Evolutionary conservation across 2,113 vertebrate species (phyloP), one percentile per base, ranked within the genome.

Genomic region (Coryphaenoides rupestris): DNA sequence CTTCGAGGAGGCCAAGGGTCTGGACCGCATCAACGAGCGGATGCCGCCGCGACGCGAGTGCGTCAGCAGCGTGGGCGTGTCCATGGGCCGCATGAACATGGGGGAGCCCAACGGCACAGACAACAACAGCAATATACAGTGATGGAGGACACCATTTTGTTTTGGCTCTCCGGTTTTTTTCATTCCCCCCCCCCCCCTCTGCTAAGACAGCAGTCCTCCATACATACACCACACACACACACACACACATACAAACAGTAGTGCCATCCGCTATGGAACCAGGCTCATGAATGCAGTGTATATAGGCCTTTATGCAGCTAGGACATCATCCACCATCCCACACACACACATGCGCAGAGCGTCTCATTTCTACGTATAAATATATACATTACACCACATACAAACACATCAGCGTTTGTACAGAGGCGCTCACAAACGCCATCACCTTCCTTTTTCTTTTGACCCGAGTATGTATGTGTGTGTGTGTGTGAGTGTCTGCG

Each of bases 91-190:
- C 73, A 89, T 91, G 90, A 89, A 91, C 83, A 87, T 90, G 86
- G 84, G 86, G 5, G 90, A 92, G 74, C 86, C 91, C 80, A 92
- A 92, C n/a, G 91, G 91, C 59, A 91, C 91, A 24, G 91, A 92
- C 66, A 91, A 84, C 87, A 92, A 92, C 88, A 91, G 91, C 88
- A 92, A 92, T 88, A 89, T 91, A 74, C 89, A 91, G 89, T 91
- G 90, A 92, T 84, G 79, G 45, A n/a, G 10, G 21, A 52, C 58
- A 50, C 50, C 33, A 10, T 40, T 40, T 40, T 40, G 33, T 12
- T 40, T 40, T 7, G 4, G 9, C 13, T 12, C 33, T 40, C 13
- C 13, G 3, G 24, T 26, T 10, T 1, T 40, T 12, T 40, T 40
- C 33, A n/a, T n/a, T 40, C 33, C 33, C 33, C 2, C 33, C 7